Percentiles rank a stretch among this genome's conserved stretches.
phyloP scores from a whole-genome alignment of 2,888 invertebrate genomes.

The Leptinotarsa juncta region DNA sequence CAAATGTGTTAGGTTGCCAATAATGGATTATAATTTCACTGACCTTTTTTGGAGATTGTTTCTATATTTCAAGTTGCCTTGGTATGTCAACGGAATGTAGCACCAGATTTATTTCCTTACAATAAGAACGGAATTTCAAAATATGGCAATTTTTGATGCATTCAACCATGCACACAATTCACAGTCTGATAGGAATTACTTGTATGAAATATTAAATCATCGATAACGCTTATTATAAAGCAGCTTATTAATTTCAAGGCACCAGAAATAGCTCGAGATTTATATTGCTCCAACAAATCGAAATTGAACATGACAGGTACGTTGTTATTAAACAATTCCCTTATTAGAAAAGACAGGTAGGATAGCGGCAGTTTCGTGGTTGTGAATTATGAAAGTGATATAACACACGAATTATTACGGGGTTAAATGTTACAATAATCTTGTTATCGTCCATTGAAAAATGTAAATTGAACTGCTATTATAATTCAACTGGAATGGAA shows the following conservation, averaged over 20 bases:
- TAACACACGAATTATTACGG: slow-evolving; percentile 23
- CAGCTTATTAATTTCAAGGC: slow-evolving; percentile 2
- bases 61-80: too few relatives aligned
- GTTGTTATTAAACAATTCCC: slow-evolving; percentile 25
- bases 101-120: background rate
- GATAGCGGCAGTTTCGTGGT: background rate
- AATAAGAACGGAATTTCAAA: background rate
- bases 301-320: slow-evolving; percentile 4
- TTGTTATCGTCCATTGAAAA: slow-evolving; percentile 29
- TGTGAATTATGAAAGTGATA: slow-evolving; percentile 16
- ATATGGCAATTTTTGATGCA: background rate
- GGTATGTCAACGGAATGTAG: too few relatives aligned
- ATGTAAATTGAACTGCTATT: slow-evolving; percentile 10
- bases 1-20: too few relatives aligned
- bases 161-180: background rate
- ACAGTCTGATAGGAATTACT: background rate
- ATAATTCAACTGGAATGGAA: slow-evolving; percentile 10
- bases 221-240: slow-evolving; percentile 1
- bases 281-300: background rate
- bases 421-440: slow-evolving; percentile 39
- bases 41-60: too few relatives aligned
- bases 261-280: background rate
- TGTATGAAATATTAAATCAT: background rate
- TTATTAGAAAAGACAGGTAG: slow-evolving; percentile 19
- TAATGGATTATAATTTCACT: too few relatives aligned